Evolutionary conservation across 64 coral and sea anemone species (phyloP), one percentile per base, ranked within the genome.

Genomic region (Montipora sp.): DNA sequence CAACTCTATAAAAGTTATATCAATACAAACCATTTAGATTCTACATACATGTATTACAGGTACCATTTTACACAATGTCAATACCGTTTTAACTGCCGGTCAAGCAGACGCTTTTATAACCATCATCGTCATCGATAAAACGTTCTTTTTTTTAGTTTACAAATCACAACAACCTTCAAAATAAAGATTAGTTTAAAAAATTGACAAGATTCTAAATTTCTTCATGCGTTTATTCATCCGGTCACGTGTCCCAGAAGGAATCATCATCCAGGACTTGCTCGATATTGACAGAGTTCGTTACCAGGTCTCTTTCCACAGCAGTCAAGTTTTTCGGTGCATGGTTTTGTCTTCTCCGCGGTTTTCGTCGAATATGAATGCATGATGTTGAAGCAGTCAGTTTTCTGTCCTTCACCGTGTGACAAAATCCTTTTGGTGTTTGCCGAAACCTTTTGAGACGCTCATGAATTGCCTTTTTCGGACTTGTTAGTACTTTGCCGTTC

Each of bases 381-480:
- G 61, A 49, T 5, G 47, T 72, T 0, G 82, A 71, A 5, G 66
- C 65, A 51, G 82, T 10, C 16, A 71, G 47, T 85, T 72, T 85
- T 3, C 82, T 47, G 19, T 85, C 50, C 66, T 72, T 69, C 3
- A 66, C 65, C 5, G 65, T 49, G 43, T 68, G 81, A 19, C 16
- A 20, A 46, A 85, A 85, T 85, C 82, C 82, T 85, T 72, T 85
- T 3, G 82, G 82, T 19, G 61, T 85, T 71, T 85, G 61, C 19
- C 82, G 63, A 85, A 85, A 71, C 14, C 71, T 65, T 85, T 45
- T 68, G 3, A 15, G 16, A 19, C 67, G 16, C 49, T 83, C 12
- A 12, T 71, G 61, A 12, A 11, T 14, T 22, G 61, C 10, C 12
- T 68, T 85, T 8, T 59, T 47, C 19, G 45, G 2, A 50, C 63